Evolutionary conservation across 2,113 vertebrate species (phyloP), one percentile per base, ranked within the genome.

Genomic region (Brachypteracias leptosomus): DNA sequence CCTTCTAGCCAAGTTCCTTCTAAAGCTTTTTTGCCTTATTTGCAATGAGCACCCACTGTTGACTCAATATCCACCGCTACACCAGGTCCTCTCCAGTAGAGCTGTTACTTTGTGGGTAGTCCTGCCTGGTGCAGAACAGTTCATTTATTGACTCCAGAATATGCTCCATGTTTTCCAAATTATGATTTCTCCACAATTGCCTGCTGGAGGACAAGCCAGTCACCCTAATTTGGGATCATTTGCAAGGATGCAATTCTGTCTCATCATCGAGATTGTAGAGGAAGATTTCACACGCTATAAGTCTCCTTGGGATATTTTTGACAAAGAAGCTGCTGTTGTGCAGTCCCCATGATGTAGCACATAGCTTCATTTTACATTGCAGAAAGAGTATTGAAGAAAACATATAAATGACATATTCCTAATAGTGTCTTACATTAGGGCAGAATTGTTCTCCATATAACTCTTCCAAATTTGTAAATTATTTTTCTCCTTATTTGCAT

Each of bases 401-500:
- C 16, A 35, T 79, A 51, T 38, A 77, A 62, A 74, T 86, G 55
- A 63, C 5, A 13, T 57, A 86, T 88, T 88, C 35, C 61, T 61
- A 68, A 44, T 78, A 81, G 57, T 14, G 5, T 86, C 36, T 92
- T 65, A 49, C n/a, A 78, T 80, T 74, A 84, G 16, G 20, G n/a
- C 21, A 89, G 66, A 77, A 67, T 52, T 17, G 2, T 67, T 81
- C 61, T 79, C 76, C 6, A 4, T 93, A 33, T 80, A 91, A 94
- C 26, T 91, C 71, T 68, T 74, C 73, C 54, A 52, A 67, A 88
- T 88, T 58, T 83, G 35, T 65, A 66, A 81, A 77, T 90, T 28
- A 91, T 74, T 95, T 91, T 93, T 36, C 33, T 84, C 38, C 68
- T 86, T 86, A 76, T 95, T 88, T 86, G 71, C 49, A 76, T 85